phyloP scores from a whole-genome alignment of 2,797 vertebrate genomes.

The Caiman crocodilus region DNA sequence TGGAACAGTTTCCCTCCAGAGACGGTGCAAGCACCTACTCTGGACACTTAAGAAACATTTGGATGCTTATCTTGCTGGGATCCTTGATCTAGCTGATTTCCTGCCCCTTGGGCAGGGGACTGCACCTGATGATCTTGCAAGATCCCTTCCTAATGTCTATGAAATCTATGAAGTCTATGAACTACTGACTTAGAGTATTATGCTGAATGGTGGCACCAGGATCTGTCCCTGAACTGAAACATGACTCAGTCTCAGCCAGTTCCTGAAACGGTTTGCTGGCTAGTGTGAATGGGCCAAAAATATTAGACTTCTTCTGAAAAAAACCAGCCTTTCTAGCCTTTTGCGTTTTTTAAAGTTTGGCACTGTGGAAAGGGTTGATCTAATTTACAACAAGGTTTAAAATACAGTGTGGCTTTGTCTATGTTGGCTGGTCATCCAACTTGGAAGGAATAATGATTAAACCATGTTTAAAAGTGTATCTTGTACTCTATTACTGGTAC shows the following conservation, averaged over 20 bases:
- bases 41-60: no score
- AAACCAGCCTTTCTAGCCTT: background rate
- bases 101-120: no score
- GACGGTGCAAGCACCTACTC: no score
- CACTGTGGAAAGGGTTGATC: background rate
- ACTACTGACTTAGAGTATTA: background rate
- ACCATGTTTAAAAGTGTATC: background rate
- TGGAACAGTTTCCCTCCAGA: no score
- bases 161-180: no score
- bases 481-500: background rate
- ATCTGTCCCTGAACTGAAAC: background rate
- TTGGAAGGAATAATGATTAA: background rate
- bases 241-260: background rate
- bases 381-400: background rate
- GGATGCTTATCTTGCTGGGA: no score
- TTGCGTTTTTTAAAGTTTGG: background rate
- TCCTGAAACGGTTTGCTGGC: background rate
- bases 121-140: no score
- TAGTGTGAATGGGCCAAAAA: background rate
- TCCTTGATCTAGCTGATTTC: no score
- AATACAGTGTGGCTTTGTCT: background rate
- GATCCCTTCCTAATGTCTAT: no score
- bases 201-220: background rate
- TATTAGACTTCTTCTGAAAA: background rate
- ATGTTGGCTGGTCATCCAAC: background rate